phyloP scores from a whole-genome alignment of 1,140 invertebrate species.

The Drosophila murphyi region DNA sequence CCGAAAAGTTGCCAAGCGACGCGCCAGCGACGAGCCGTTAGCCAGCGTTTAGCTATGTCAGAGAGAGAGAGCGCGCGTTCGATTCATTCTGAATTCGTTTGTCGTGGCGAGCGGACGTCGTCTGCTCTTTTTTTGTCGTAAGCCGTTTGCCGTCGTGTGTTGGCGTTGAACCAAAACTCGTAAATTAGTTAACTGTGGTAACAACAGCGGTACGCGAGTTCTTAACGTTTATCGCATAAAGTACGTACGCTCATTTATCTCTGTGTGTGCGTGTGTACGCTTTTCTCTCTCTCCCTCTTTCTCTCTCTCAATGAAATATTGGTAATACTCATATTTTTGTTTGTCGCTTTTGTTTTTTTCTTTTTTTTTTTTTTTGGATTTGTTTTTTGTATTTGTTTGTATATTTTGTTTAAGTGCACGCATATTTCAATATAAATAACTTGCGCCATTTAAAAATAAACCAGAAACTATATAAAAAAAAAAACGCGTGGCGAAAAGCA shows the following conservation, averaged over 20 bases:
- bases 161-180: constrained; percentile 21
- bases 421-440: constrained; percentile 33
- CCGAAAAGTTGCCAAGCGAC: not conserved
- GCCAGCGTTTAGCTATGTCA: not conserved
- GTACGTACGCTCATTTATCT: not conserved
- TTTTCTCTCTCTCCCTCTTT: constrained; percentile 5
- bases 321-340: constrained; percentile 45
- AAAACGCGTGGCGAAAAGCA: constrained; percentile 6
- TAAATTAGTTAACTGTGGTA: constrained; percentile 43
- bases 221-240: constrained; percentile 43
- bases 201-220: constrained; percentile 31
- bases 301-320: constrained; percentile 35
- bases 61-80: constrained; percentile 17
- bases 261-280: not conserved
- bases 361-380: constrained; percentile 18
- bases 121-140: constrained; percentile 24
- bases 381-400: constrained; percentile 14
- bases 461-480: constrained; percentile 3
- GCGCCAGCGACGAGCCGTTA: not conserved
- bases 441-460: constrained; percentile 38
- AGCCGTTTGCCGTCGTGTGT: constrained; percentile 22
- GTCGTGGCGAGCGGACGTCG: constrained; percentile 45
- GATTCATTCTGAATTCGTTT: constrained; percentile 51
- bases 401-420: constrained; percentile 5
- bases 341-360: constrained; percentile 19